Base-by-base conservation (phyloP, 2,113 vertebrate species). In the Syngnathus scovelli region DNA sequence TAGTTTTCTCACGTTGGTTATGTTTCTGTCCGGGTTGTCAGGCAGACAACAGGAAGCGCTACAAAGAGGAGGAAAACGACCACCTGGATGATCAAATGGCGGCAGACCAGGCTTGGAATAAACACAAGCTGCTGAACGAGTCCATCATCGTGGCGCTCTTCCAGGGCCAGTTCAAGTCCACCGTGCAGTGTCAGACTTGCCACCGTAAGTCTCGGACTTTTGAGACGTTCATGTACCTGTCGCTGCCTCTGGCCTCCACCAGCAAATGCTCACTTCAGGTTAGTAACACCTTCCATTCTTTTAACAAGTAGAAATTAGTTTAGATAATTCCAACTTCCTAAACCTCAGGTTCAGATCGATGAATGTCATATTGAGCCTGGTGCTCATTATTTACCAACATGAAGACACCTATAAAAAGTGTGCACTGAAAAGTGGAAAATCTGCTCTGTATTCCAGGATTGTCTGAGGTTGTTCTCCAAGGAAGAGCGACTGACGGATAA, bases 141-240 rank as follows among this genome's bases (percentile, higher is more conserved):
- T 99, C 97, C 23, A 94, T 99, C 33, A 97, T 99, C 1, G 96
- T 99, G 19, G 91, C 94, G 0, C 92, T 99, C 62, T 99, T 99
- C 67, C 97, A 99, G 90, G 97, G 97, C 5, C 97, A 98, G 84
- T 99, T 99, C 87, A 98, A 98, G 66, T 98, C 96, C 64, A 98
- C 95, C 0, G 94, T 99, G 66, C 95, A 98, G 90, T 99, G 97
- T 88, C 92, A 95, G 69, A 96, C 94, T 0, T 99, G 97, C 77
- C 93, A 96, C 79, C 93, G 90, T 85, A 96, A 93, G 82, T 98
- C 95, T 1, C 86, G 95, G 71, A 99, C 95, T 4, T 99, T 99
- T 70, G 97, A 99, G 89, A 95, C 96, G 61, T 99, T 99, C 73
- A 98, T 98, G 96, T 96, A 98, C 72, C 88, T 99, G 76, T 98